Evolutionary conservation across 2,888 invertebrate genomes (phyloP), one percentile per base, ranked within the genome.

Genomic region (Merodon equestris): DNA sequence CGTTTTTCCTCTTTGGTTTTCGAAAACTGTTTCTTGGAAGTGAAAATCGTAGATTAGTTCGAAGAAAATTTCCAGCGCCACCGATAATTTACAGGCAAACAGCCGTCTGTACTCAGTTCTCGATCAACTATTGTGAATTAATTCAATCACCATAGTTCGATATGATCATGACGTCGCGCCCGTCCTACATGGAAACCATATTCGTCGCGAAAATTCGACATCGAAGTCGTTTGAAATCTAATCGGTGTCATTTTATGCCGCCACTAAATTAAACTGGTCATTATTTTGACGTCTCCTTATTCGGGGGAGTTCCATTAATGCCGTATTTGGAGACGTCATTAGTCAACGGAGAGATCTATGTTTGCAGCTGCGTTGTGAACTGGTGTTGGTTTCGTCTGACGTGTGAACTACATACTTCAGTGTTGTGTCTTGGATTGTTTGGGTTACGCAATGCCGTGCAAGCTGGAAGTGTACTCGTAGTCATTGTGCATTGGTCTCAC

Each of bases 281-380:
- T 57, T 64, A 64, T 51, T 57, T 56, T 51, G 27, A 27, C 27
- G 27, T 27, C 27, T 4, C 27, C 27, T 12, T 15, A 19, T 13
- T 18, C 15, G 17, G 13, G 17, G n/a, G 18, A 15, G 10, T 15
- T 18, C 34, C 34, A 54, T 17, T 54, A 27, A 7, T 34, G 1
- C n/a, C 56, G 9, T 48, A 71, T 53, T 51, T 45, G 68, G 68
- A 14, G 34, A 48, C 54, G 15, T 36, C 19, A 71, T 71, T 63
- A 63, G 19, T 54, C 34, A 48, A 18, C 27, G 5, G 48, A 60
- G 47, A 56, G n/a, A 56, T 27, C 27, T 27, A 27, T 27, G 27
- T 27, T 27, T 27, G 27, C 27, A 19, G 18, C 3, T 27, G 44
- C 40, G 42, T 12, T 50, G 15, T 42, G 34, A 36, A 47, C 10